Conservation (phyloP, 2,888 invertebrate species). For the Euplagia quadripunctaria region DNA sequence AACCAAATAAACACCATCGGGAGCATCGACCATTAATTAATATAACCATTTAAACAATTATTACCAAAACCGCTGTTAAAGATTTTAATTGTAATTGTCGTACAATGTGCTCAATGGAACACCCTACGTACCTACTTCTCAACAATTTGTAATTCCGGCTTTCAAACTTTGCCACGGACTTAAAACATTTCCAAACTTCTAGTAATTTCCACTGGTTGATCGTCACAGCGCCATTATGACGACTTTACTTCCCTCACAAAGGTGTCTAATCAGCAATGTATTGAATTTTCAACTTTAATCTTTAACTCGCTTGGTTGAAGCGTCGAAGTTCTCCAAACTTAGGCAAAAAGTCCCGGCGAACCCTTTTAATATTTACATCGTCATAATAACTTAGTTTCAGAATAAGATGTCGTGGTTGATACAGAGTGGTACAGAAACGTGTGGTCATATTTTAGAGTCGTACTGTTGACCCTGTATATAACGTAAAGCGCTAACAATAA, state of each 20-base stretch:
- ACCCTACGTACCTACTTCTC: neutral
- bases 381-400: slow-evolving; percentile 29
- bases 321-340: slow-evolving; percentile 29
- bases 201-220: slow-evolving; percentile 21
- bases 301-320: slow-evolving; percentile 16
- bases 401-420: slow-evolving; percentile 21
- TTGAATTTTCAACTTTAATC: slow-evolving; percentile 37
- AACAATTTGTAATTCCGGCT: slow-evolving; percentile 18
- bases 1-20: neutral
- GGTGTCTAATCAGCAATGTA: slow-evolving; percentile 38
- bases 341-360: slow-evolving; percentile 25
- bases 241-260: slow-evolving; percentile 16
- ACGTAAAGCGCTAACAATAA: too few species aligned
- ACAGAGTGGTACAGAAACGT: too few species aligned
- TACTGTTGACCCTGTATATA: too few species aligned
- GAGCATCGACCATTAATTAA: neutral
- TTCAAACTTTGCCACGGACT: slow-evolving; percentile 14
- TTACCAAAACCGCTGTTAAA: neutral
- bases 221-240: slow-evolving; percentile 7
- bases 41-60: neutral
- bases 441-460: too few species aligned
- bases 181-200: slow-evolving; percentile 17
- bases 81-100: slow-evolving; percentile 6
- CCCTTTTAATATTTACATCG: slow-evolving; percentile 39
- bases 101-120: slow-evolving; percentile 1